Conservation (phyloP, 2,797 vertebrate species). For the Loris lydekkerianus region DNA sequence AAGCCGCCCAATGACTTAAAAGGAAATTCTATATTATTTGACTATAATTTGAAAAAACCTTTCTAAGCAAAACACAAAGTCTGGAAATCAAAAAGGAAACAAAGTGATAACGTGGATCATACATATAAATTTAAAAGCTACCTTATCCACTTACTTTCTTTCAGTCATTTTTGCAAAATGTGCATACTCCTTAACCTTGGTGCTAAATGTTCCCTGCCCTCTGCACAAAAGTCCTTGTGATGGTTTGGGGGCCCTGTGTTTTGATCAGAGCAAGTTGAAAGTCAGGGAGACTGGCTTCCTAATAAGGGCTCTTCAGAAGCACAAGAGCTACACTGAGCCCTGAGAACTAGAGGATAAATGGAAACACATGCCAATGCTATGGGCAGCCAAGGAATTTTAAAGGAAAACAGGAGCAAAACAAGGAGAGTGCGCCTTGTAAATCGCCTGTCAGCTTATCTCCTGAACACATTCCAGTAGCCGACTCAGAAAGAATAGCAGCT, state of each 20-base stretch:
- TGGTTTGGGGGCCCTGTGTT: neutral
- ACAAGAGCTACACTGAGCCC: constrained; percentile 75
- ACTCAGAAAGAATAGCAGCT: constrained; percentile 31
- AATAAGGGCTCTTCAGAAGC: constrained; percentile 54
- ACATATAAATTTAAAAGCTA: neutral
- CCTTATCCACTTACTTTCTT: neutral
- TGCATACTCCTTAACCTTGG: neutral
- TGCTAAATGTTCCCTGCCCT: neutral
- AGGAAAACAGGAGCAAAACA: neutral
- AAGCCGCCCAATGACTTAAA: neutral
- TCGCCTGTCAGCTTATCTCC: constrained; percentile 37
- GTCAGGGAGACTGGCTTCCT: constrained; percentile 53
- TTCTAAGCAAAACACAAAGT: neutral
- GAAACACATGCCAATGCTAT: constrained; percentile 77
- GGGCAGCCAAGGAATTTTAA: constrained; percentile 74
- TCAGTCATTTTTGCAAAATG: neutral
- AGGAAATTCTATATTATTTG: neutral
- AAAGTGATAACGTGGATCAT: neutral
- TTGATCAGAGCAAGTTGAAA: constrained; percentile 66
- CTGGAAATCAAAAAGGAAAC: neutral
- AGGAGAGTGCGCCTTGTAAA: neutral
- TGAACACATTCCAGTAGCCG: neutral
- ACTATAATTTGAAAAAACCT: neutral
- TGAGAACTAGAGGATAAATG: constrained; percentile 61
- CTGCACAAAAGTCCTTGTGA: neutral